phyloP scores from a whole-genome alignment of 2,797 vertebrate genomes.

The Acomys russatus region DNA sequence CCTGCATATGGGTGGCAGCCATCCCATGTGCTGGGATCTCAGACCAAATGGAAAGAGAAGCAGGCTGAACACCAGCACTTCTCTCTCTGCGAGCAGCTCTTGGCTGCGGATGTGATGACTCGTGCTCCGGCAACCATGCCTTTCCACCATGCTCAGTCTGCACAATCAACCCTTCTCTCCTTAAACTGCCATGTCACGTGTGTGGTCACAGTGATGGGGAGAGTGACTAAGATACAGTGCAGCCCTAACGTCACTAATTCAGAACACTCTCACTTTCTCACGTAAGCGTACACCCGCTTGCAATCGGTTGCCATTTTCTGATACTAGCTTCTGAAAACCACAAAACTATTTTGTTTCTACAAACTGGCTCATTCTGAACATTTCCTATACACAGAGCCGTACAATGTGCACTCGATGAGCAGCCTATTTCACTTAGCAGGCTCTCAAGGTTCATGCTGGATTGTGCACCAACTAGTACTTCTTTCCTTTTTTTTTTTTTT shows the following conservation, averaged over 20 bases:
- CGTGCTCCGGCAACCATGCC: neutral
- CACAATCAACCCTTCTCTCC: neutral
- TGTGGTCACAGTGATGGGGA: neutral
- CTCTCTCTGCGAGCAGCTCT: neutral
- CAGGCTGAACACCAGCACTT: neutral
- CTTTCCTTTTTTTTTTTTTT: no score
- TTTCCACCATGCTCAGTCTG: neutral
- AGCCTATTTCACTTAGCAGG: conserved; percentile 10
- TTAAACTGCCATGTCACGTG: neutral
- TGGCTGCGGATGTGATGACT: neutral
- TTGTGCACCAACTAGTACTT: neutral
- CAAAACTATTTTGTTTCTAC: conserved; percentile 5
- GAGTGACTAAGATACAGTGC: neutral
- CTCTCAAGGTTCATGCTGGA: neutral
- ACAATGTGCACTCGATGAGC: neutral
- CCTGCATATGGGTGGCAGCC: neutral
- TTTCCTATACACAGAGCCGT: neutral
- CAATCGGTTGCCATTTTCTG: neutral
- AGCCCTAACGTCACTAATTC: neutral
- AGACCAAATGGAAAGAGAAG: neutral
- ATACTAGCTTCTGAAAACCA: conserved; percentile 9
- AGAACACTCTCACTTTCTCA: neutral
- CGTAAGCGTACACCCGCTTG: neutral
- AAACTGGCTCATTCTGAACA: conserved; percentile 2
- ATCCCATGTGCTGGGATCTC: neutral